Evolutionary conservation across 1,140 invertebrate species (phyloP), one percentile per base, ranked within the genome.

Genomic region (Neuroterus valhalla): DNA sequence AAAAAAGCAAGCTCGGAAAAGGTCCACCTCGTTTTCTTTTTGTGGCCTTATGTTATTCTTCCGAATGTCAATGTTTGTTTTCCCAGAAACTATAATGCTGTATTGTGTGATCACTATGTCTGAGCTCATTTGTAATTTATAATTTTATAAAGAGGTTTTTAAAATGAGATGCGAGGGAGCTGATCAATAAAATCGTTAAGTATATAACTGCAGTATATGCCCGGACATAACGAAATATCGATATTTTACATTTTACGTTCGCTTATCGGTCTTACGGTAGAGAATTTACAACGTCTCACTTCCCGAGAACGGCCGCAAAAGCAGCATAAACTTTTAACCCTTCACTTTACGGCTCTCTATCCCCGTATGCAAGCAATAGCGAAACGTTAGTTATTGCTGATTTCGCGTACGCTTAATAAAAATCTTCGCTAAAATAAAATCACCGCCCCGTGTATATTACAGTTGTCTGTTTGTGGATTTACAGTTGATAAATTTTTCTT

Each of bases 401-500:
- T 84, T 84, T 82, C 77, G 79, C 81, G 76, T 70, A 66, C 74
- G 77, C 79, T 81, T 80, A 85, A 85, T 84, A 85, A 85, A 86
- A 85, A 81, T 78, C 83, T 74, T 77, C 48, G 70, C 70, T 31
- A 82, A 82, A 84, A 62, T 82, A 82, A 84, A 85, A 81, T 81
- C 73, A 44, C 74, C 55, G 26, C 52, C n/a, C 23, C 55, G 15
- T 23, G 12, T 52, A 12, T 52, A 52, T 52, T 48, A 31, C 44
- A 74, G 46, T 31, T n/a, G 44, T 68, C 46, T 2, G 3, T 26
- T 68, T 42, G n/a, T 62, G 67, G 75, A 80, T 86, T 85, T 85
- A 79, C 81, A 84, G 85, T 85, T 87, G 84, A 87, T 87, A 86
- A 87, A 87, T 82, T 84, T 80, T 81, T 83, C 78, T 74, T 77